phyloP scores from a whole-genome alignment of 2,797 vertebrate genomes.

The Halcyon chelicuti region DNA sequence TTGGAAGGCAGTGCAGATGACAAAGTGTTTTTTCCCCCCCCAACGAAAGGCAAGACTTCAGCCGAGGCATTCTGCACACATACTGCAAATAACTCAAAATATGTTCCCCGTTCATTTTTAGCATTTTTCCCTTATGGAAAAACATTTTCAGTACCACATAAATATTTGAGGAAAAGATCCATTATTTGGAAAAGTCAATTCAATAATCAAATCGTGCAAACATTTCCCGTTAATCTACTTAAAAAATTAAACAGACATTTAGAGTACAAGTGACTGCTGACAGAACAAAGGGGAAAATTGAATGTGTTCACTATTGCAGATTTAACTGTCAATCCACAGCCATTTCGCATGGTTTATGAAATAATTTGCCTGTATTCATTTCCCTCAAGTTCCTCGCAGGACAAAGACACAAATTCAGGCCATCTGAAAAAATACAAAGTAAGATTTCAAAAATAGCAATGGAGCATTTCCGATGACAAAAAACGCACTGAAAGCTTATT shows the following conservation, averaged over 20 bases:
- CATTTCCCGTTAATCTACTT: slow-evolving; percentile 40
- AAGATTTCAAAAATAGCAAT: slow-evolving; percentile 14
- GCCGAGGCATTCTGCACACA: background rate
- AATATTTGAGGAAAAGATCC: slow-evolving; percentile 45
- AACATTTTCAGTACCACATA: slow-evolving; percentile 17
- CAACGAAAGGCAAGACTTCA: slow-evolving; percentile 25
- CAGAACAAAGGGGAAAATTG: slow-evolving; percentile 66
- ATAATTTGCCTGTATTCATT: slow-evolving; percentile 49
- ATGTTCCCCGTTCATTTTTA: slow-evolving; percentile 7
- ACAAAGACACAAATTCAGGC: slow-evolving; percentile 58
- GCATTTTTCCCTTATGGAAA: slow-evolving; percentile 22
- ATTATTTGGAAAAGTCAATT: slow-evolving; percentile 53
- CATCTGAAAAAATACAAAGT: slow-evolving; percentile 33
- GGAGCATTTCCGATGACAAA: background rate
- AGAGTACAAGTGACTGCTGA: slow-evolving; percentile 51
- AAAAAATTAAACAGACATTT: slow-evolving; percentile 62
- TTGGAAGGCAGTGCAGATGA: slow-evolving; percentile 58
- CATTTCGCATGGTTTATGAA: slow-evolving; percentile 50
- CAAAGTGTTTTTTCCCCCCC: slow-evolving; percentile 4
- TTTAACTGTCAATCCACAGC: slow-evolving; percentile 64
- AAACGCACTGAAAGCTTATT: background rate
- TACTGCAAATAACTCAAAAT: slow-evolving; percentile 41
- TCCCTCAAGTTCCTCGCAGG: slow-evolving; percentile 43
- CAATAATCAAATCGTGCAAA: slow-evolving; percentile 46
- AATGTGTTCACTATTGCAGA: slow-evolving; percentile 50